Evolutionary conservation across 2,113 vertebrate species (phyloP), one percentile per base, ranked within the genome.

Genomic region (Perca schrenkii): DNA sequence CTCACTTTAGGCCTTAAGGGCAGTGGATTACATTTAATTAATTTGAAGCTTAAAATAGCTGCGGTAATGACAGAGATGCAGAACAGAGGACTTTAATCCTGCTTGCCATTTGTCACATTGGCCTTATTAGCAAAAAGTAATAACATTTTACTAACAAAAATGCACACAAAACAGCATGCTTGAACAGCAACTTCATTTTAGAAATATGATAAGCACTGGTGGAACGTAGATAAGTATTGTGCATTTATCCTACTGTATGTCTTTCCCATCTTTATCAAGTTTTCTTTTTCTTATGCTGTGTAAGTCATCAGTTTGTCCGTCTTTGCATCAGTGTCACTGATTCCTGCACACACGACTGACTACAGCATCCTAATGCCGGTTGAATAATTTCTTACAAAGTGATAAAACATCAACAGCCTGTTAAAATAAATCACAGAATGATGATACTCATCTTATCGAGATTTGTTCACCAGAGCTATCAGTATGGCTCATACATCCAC

Each of bases 401-500:
- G 0, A 49, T 60, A 21, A 66, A 52, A 12, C 53, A 25, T 13
- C n/a, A 5, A 19, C 14, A 66, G 10, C 4, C n/a, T 19, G 7
- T 67, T 11, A 61, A 64, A 61, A 50, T 36, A 11, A 54, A 53
- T 60, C 46, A 22, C 22, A 68, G 13, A 73, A 17, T 15, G 36
- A 53, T 40, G 46, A 82, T 25, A 0, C 46, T 36, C 3, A 10
- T 70, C 6, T 47, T 52, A 8, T 64, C 25, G 64, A 49, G 63
- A 70, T 34, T 8, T 8, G 71, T 46, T 61, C 49, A 31, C 25
- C 13, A 8, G 21, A 36, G 68, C 50, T 72, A 16, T 81, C 66
- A 67, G 46, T 43, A 67, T 49, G 50, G 31, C 58, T 79, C 74
- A 52, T 36, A 47, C 63, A 86, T 19, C 12, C 56, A 76, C 54